Base-by-base conservation (phyloP, 1,140 invertebrate species). In the Procambarus virginalis region DNA sequence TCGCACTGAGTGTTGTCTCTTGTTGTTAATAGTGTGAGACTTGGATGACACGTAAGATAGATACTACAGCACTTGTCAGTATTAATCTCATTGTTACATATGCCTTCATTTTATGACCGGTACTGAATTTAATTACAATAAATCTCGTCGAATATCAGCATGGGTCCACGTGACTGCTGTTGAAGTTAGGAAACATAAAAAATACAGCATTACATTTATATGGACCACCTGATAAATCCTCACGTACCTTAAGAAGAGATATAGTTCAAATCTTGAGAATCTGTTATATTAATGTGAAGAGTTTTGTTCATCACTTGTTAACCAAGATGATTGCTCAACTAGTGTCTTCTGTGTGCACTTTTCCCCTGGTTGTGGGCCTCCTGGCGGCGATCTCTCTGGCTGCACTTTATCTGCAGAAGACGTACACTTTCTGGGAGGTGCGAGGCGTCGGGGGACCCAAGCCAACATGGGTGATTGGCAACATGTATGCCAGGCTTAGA, bases 381-480 rank as follows among this genome's bases (percentile, higher is more conserved):
- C 20, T 77, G 20, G 60, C 70, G 46, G 20, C 79, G 20, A 2
- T 79, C 10, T 78, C 34, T 3, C 76, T 89, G 9, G 88, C 60
- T 6, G 80, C 48, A 5, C 76, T 89, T 17, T 89, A 79, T 64
- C 45, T 89, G 58, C 70, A 64, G 34, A 60, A 68, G 6, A 68
- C 46, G 6, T 88, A 91, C 86, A 70, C 48, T 48, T 91, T 77
- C 55, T 92, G 92, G 92, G 86, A 83, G 49, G 79, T 17, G 10
- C 86, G 91, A 12, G 91, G 91, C 3, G 91, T 92, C 20, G 55
- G 60, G 10, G 89, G 92, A 8, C 92, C 92, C 20, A 90, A 82
- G 49, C 89, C 92, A 2, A 48, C 86, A 34, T 92, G 91, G 91
- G 10, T 83, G 8, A 81, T 92, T 58, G 91, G 91, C 3, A 92